phyloP scores from a whole-genome alignment of 2,797 vertebrate genomes.

The Philypnodon macrostomus region DNA sequence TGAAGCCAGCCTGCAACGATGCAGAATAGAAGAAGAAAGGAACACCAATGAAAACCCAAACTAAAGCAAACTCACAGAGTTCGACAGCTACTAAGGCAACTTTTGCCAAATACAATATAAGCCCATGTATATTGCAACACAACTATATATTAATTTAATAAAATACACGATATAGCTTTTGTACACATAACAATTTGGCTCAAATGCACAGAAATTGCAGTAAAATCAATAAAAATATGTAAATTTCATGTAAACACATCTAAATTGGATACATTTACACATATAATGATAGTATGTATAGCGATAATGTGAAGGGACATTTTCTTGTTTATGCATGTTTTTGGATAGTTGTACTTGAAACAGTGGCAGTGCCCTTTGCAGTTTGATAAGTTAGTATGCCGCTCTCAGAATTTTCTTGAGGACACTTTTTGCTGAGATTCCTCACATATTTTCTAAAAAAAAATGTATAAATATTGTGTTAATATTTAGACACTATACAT shows the following conservation, averaged over 20 bases:
- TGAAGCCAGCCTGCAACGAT: slow-evolving; percentile 80
- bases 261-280: slow-evolving; percentile 99
- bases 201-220: slow-evolving; percentile 99
- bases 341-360: slow-evolving; percentile 75
- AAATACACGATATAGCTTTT: slow-evolving; percentile 99
- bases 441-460: slow-evolving; percentile 63
- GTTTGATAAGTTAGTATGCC: slow-evolving; percentile 66
- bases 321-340: slow-evolving; percentile 79
- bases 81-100: slow-evolving; percentile 99
- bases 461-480: slow-evolving; percentile 84
- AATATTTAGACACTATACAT: slow-evolving; percentile 83
- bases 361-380: slow-evolving; percentile 91
- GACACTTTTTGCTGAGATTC: slow-evolving; percentile 63
- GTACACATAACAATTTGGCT: slow-evolving; percentile 99
- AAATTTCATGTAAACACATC: slow-evolving; percentile 97
- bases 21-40: slow-evolving; percentile 60
- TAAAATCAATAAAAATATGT: slow-evolving; percentile 99
- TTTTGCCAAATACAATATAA: slow-evolving; percentile 99
- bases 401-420: slow-evolving; percentile 53
- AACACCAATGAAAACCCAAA: slow-evolving; percentile 69
- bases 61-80: slow-evolving; percentile 99
- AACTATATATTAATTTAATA: slow-evolving; percentile 99
- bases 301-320: slow-evolving; percentile 90
- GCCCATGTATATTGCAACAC: slow-evolving; percentile 99
- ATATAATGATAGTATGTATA: slow-evolving; percentile 94